phyloP scores from a whole-genome alignment of 2,113 vertebrate species.

The Sorex fumeus region DNA sequence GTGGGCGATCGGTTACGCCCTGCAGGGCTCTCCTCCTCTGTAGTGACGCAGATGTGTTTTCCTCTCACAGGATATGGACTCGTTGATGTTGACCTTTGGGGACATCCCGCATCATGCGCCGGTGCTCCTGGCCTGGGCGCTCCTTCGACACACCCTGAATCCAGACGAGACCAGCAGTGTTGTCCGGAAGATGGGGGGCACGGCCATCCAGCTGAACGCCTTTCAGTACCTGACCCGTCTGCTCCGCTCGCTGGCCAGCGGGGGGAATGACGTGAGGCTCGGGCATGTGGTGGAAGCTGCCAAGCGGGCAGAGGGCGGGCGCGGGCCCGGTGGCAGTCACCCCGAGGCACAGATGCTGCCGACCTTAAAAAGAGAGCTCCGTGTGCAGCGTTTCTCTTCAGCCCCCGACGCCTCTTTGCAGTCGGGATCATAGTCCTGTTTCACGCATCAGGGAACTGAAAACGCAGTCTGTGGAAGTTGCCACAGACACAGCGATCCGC shows the following conservation, averaged over 20 bases:
- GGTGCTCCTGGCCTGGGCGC: slow-evolving; percentile 96
- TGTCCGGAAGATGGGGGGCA: slow-evolving; percentile 94
- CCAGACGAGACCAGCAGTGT: slow-evolving; percentile 91
- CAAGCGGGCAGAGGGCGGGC: background rate
- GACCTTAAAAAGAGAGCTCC: too few species aligned
- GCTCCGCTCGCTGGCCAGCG: slow-evolving; percentile 92
- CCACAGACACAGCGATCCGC: background rate
- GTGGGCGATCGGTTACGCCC: too few species aligned
- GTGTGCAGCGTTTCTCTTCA: too few species aligned
- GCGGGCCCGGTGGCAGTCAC: too few species aligned
- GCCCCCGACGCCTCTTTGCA: background rate
- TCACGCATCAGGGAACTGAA: slow-evolving; percentile 50
- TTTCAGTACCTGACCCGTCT: slow-evolving; percentile 96
- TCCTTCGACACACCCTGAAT: slow-evolving; percentile 95
- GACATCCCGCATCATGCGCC: slow-evolving; percentile 95
- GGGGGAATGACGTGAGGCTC: slow-evolving; percentile 95
- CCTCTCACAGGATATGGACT: slow-evolving; percentile 94
- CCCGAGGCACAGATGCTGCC: too few species aligned
- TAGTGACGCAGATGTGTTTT: slow-evolving; percentile 9
- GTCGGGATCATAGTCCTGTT: background rate
- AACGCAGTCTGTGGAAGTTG: background rate
- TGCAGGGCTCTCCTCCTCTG: background rate
- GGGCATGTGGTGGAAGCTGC: background rate
- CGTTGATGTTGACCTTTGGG: slow-evolving; percentile 94
- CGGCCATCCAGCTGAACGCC: slow-evolving; percentile 94